These are phyloP conservation scores for Brienomyrus brachyistius DNA, from an alignment of 2,113 vertebrate genomes.

Conservation along the genomic window DNA sequence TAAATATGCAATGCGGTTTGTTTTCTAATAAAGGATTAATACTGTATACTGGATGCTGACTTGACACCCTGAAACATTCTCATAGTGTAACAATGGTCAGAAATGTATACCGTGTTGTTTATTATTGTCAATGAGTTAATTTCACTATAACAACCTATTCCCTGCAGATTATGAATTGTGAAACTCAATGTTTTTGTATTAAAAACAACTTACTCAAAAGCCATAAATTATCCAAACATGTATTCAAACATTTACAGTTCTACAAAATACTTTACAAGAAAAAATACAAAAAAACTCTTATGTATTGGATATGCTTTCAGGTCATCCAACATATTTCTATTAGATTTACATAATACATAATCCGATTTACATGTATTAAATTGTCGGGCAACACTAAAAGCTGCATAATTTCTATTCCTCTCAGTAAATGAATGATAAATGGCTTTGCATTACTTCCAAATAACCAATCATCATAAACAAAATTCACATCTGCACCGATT, in stretches of 20 bases:
- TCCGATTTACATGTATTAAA: conserved; percentile 2
- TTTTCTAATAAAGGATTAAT: not conserved
- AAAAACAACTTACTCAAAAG: not conserved
- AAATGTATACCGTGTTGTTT: not conserved
- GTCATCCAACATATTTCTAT: conserved; percentile 10
- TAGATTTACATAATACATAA: conserved; percentile 12
- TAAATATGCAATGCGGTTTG: not conserved
- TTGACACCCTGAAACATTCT: not conserved
- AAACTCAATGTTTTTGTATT: not conserved
- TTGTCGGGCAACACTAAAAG: not conserved
- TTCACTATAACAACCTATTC: not conserved
- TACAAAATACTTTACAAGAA: conserved; percentile 17
- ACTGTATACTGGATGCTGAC: not conserved
- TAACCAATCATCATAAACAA: not conserved
- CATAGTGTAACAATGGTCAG: not conserved
- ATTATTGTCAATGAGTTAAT: not conserved
- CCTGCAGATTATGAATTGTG: not conserved
- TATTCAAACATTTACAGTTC: conserved; percentile 7
- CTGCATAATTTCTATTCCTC: conserved; percentile 3
- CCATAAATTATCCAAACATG: not conserved
- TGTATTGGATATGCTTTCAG: not conserved
- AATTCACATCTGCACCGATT: not conserved
- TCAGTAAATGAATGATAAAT: not conserved
- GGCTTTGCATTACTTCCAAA: not conserved
- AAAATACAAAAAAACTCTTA: not conserved